Base-by-base conservation (phyloP, 2,888 invertebrate genomes). In the Noctua fimbriata region DNA sequence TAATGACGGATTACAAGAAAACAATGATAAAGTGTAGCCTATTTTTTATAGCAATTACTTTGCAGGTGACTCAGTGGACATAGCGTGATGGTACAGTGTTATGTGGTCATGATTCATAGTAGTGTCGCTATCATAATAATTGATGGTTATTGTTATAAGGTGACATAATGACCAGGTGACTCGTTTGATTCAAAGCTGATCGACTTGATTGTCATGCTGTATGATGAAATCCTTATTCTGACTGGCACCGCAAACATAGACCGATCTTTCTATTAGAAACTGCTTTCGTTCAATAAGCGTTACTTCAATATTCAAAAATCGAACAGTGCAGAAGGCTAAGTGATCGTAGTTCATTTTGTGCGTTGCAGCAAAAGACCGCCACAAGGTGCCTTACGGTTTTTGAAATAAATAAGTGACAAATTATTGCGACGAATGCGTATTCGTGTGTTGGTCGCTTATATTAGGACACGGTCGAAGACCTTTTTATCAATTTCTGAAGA, bases 11-110 rank as follows among this genome's bases (percentile, higher is more conserved):
- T 52, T 28, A 44, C 80, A 69, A 83, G 77, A 84, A 84, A 88
- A 91, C 88, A 91, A 90, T 89, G 79, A 88, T 82, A 28, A 82
- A 87, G 79, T 78, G 81, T 72, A 84, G 66, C 16, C 69, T 80
- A 79, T 88, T 91, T 86, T 86, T 85, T 83, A 60, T 55, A 65
- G 81, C 84, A 89, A 90, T 89, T 90, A 89, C 76, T 83, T 74
- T 55, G 67, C 44, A 67, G 84, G 91, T 92, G 83, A 92, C 83
- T 88, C 84, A 84, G 77, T 65, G 66, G 75, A 82, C 47, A 78
- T 87, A 73, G 87, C 85, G 75, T 89, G 88, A 89, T 82, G 70
- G 80, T 87, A 75, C 76, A 52, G 69, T 71, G 73, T 87, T 49
- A 32, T n/a, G 65, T 66, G n/a, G 18, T 49, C n/a, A 75, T 85